phyloP scores from a whole-genome alignment of 2,888 invertebrate species.

The Mythimna lalbum region DNA sequence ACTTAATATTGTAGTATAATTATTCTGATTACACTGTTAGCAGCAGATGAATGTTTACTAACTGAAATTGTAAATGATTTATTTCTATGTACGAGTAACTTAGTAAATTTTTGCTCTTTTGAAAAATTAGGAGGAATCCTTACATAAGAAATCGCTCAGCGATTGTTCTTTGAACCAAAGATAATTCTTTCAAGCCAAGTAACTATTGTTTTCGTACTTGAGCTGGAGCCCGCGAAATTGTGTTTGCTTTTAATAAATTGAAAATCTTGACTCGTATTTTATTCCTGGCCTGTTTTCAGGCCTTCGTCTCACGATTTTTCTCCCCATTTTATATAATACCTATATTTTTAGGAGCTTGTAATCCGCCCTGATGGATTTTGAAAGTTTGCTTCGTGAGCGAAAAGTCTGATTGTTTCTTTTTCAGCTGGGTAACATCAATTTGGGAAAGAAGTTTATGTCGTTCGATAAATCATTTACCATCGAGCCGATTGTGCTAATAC shows the following conservation, averaged over 20 bases:
- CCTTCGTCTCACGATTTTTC: slow-evolving; percentile 60
- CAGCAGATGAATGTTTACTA: too few relatives aligned
- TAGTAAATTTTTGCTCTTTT: too few relatives aligned
- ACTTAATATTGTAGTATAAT: too few relatives aligned
- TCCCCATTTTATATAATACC: slow-evolving; percentile 58
- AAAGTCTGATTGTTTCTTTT: slow-evolving; percentile 55
- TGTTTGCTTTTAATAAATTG: slow-evolving; percentile 83
- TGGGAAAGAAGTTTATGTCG: slow-evolving; percentile 34
- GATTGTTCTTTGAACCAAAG: slow-evolving; percentile 41
- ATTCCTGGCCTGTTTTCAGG: slow-evolving; percentile 62
- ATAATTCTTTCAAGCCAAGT: slow-evolving; percentile 66
- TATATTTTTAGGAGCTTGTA: slow-evolving; percentile 60
- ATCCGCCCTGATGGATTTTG: slow-evolving; percentile 58
- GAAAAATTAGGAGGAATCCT: neutral
- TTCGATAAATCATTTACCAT: slow-evolving; percentile 46
- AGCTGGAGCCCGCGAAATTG: slow-evolving; percentile 73
- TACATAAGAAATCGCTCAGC: slow-evolving; percentile 37
- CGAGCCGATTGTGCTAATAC: slow-evolving; percentile 24
- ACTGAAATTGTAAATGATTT: too few relatives aligned
- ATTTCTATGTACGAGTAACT: too few relatives aligned
- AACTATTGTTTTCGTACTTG: slow-evolving; percentile 75
- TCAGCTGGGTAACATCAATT: slow-evolving; percentile 55
- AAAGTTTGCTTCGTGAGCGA: slow-evolving; percentile 52
- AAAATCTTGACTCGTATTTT: slow-evolving; percentile 77
- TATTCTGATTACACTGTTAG: too few relatives aligned